Evolutionary conservation across 2,888 invertebrate genomes (phyloP), one percentile per base, ranked within the genome.

Genomic region (Papilio demoleus): DNA sequence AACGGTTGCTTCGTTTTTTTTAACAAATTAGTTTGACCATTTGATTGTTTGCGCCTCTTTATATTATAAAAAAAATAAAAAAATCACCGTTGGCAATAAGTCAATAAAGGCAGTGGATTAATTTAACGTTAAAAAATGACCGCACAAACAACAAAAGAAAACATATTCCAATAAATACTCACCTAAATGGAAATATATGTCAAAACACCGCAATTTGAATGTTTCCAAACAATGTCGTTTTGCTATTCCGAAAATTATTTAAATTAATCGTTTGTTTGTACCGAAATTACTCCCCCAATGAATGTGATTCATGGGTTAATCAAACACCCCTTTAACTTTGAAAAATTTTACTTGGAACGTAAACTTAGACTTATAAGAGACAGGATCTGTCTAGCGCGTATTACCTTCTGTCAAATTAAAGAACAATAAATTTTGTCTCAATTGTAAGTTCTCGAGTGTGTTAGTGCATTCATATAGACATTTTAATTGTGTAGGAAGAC

Each of bases 321-420:
- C 70, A 59, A 65, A 65, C 70, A 68, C 65, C 31, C 64, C 47
- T 64, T 64, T 62, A 42, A 65, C 19, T 40, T 56, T 24, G 47
- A 65, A 62, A 63, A 31, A 73, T 74, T 74, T 68, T 70, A 71
- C 70, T 72, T 72, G 71, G 72, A 73, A 75, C 71, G 73, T 70
- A 56, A 72, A 71, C 47, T 47, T 47, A 22, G 22, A 47, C 19
- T 47, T 47, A 22, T 9, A 22, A 47, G 19, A 47, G 12, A 47
- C 47, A 22, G 47, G 47, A 47, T 22, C 22, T 22, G 12, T 22
- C 47, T 12, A 47, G 22, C 22, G 12, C 22, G 22, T 12, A 14
- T 11, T 11, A 11, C 36, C 12, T 4, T 31, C 31, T 31, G 31
- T 31, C 38, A 38, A 38, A 14, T 38, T 1, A 38, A 2, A 36